Percentiles rank a stretch among this genome's conserved stretches.
Conservation (phyloP, 2,888 invertebrate species). For the Amphimallon solstitiale region DNA sequence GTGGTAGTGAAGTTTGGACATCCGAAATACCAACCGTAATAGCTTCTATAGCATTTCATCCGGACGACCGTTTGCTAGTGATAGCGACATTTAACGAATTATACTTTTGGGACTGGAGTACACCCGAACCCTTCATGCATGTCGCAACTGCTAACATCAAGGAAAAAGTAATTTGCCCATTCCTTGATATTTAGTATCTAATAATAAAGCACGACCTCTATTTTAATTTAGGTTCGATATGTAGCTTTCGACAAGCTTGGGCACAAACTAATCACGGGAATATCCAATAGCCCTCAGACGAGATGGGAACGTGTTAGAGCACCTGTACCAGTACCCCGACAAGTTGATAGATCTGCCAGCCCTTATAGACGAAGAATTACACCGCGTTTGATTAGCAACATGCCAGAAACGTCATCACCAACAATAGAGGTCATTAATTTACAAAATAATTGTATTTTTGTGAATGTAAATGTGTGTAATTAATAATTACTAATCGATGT, state of each 20-base stretch:
- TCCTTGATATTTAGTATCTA: not conserved
- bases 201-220: slow-evolving; percentile 10
- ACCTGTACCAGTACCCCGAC: slow-evolving; percentile 58
- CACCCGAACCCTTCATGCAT: slow-evolving; percentile 78
- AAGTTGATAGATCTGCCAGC: slow-evolving; percentile 54
- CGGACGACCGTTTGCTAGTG: slow-evolving; percentile 82
- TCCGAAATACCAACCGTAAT: slow-evolving; percentile 79
- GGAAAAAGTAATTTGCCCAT: slow-evolving; percentile 75
- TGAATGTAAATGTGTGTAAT: not conserved
- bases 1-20: slow-evolving; percentile 87
- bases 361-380: slow-evolving; percentile 58
- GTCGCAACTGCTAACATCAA: slow-evolving; percentile 78
- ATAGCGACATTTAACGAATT: slow-evolving; percentile 87
- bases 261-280: slow-evolving; percentile 84
- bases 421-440: slow-evolving; percentile 12
- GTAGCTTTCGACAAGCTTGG: slow-evolving; percentile 86
- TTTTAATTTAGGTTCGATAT: slow-evolving; percentile 68
- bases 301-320: slow-evolving; percentile 66
- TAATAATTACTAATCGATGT: slow-evolving; percentile 1
- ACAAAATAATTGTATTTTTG: not conserved
- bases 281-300: slow-evolving; percentile 71
- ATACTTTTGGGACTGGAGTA: slow-evolving; percentile 91
- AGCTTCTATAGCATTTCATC: slow-evolving; percentile 89
- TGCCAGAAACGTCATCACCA: slow-evolving; percentile 2
- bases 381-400: slow-evolving; percentile 49